Evolutionary conservation across 92 coral and sea anemone species (phyloP), one percentile per base, ranked within the genome.

Genomic region (Porites divaricata): DNA sequence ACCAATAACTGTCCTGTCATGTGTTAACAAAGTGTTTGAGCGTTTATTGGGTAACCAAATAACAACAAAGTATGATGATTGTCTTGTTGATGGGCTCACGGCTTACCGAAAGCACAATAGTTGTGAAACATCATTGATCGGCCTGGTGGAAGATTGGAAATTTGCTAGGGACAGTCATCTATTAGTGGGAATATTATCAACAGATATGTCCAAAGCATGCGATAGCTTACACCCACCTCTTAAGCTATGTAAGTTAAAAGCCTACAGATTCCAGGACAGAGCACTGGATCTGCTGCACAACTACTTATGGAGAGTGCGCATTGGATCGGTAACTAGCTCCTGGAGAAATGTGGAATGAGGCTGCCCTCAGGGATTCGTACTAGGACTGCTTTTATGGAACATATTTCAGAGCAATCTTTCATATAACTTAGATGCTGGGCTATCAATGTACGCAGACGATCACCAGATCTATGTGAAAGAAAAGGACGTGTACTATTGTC

Each of bases 381-480:
- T 79, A n/a, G 88, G 84, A 51, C 54, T 9, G 54, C 54, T 51
- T 4, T 9, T 51, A 9, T 51, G 54, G 54, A 51, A 51, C 9
- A 67, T 76, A 59, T 88, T 86, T 63, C 89, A 86, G 66, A 86
- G 70, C 23, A 80, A 86, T 50, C 75, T 87, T 22, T 63, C 86
- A 41, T 51, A 51, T 9, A 51, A 51, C 54, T 4, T 89, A 78
- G 54, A 77, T 65, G 58, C 71, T 61, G 79, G 70, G 10, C 49
- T 88, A 23, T 76, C 85, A 61, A 83, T 88, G 88, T 83, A 77
- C 50, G 88, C 88, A 19, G 92, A 88, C 79, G 92, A 83, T 85
- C 88, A 88, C 49, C 88, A 88, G 56, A 69, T 76, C 75, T 88
- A 83, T 77, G 85, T 67, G 73, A 88, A 72, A 28, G 88, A 70